A percentile compares a stretch with the other conserved stretches of the same genome.
These are phyloP conservation scores for Sycophaga agraensis DNA, from an alignment of 1,140 invertebrate species.

Conservation along the genomic window DNA sequence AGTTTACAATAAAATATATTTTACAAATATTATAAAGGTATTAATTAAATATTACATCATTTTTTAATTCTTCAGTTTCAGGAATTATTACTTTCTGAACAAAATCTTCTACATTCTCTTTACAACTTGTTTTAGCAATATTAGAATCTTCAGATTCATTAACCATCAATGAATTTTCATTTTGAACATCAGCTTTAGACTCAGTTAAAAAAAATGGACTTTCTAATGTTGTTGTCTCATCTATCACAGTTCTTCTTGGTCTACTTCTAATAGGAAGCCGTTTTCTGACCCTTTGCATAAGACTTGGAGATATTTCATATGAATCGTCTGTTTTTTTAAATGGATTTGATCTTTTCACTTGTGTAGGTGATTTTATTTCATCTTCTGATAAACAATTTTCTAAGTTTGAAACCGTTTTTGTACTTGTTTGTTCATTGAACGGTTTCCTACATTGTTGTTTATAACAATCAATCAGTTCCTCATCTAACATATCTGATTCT, in stretches of 20 bases:
- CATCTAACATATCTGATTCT: too few species aligned
- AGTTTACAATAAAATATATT: background rate
- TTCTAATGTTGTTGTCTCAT: slow-evolving; percentile 31
- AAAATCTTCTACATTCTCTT: slow-evolving; percentile 9
- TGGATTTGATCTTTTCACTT: slow-evolving; percentile 32
- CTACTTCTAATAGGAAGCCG: slow-evolving; percentile 28
- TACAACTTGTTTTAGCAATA: background rate
- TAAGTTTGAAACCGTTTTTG: too few species aligned
- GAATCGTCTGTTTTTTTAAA: slow-evolving; percentile 27
- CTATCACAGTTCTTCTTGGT: slow-evolving; percentile 43
- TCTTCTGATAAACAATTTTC: background rate
- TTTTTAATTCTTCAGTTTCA: slow-evolving; percentile 23
- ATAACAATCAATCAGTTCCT: too few species aligned
- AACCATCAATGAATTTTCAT: background rate
- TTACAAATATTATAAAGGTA: background rate
- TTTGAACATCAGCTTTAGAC: background rate
- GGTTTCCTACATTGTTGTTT: too few species aligned
- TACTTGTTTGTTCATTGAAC: too few species aligned
- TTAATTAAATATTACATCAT: background rate
- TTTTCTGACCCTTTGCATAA: slow-evolving; percentile 32
- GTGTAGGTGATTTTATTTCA: slow-evolving; percentile 26
- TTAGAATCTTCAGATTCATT: background rate
- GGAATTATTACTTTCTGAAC: slow-evolving; percentile 21
- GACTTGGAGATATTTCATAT: slow-evolving; percentile 34
- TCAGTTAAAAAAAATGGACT: slow-evolving; percentile 42